phyloP scores from a whole-genome alignment of 1,140 invertebrate species.

The Macrobrachium rosenbergii region DNA sequence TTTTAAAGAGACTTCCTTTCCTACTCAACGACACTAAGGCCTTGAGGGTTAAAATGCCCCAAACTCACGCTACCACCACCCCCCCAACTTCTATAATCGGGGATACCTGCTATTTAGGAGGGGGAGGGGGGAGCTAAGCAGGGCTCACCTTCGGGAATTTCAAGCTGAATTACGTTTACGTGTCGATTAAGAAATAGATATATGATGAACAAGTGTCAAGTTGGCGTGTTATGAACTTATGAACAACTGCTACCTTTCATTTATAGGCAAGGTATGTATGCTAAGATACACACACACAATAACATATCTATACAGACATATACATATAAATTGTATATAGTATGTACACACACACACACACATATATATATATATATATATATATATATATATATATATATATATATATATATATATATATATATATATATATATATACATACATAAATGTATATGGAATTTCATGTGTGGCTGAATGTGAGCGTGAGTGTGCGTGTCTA shows the following conservation, averaged over 20 bases:
- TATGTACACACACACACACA: not conserved
- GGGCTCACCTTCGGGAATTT: not conserved
- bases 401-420: not conserved
- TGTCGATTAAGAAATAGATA: not conserved
- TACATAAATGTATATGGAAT: not conserved
- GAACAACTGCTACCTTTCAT: no score
- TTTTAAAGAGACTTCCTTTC: no score
- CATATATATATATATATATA: not conserved
- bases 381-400: not conserved
- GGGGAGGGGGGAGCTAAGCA: no score
- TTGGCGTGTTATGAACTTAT: no score
- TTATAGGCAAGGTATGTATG: not conserved
- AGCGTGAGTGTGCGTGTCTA: not conserved
- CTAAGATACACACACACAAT: not conserved
- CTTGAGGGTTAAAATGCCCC: no score
- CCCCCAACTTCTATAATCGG: no score
- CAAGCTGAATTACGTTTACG: not conserved
- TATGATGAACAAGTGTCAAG: not conserved
- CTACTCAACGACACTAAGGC: no score
- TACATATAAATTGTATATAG: no score
- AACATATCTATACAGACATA: not conserved
- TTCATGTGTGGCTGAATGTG: not conserved
- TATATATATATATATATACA: conserved; percentile 18
- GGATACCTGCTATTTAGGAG: no score
- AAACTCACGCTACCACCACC: no score